Base-by-base conservation (phyloP, 2,113 vertebrate genomes). In the Dromaius novaehollandiae region DNA sequence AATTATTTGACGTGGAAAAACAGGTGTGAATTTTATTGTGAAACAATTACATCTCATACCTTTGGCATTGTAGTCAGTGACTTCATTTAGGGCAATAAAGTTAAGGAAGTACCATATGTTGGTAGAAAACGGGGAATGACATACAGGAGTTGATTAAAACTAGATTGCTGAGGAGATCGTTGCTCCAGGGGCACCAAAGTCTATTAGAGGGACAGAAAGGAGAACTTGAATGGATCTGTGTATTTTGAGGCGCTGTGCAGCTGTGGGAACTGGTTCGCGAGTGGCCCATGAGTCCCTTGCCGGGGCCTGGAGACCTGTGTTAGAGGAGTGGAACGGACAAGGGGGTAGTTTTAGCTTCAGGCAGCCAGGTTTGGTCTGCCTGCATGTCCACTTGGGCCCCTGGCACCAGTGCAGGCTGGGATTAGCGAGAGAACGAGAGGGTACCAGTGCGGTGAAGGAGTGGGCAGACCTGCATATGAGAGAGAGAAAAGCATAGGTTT, bases 401-500 rank as follows among this genome's bases (percentile, higher is more conserved):
- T n/a, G 15, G 17, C 30, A 75, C 50, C 17, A 25, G 0, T 34
- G 63, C 42, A 82, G 56, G 15, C 48, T 73, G 22, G 32, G 44
- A 71, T 46, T 38, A 80, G 55, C 25, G 24, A n/a, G 66, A 44
- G 53, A 34, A 58, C 24, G 48, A 73, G 32, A 38, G 5, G 17
- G 9, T 61, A 6, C 8, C 1, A 0, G 4, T 38, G 38, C 18
- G 19, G 5, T 34, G 21, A 70, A n/a, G 48, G 42, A 46, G 30
- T 34, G 42, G 86, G 24, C 16, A 22, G 60, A 17, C 1, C 0
- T 26, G 38, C 2, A 0, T 26, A 7, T n/a, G 40, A 19, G 36
- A 7, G 36, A 7, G 21, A 22, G 34, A 15, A 11, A 21, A 70
- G 26, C 71, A 16, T n/a, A 10, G 2, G 36, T 68, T 82, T 68